These are phyloP conservation scores for Enteromius radiatus DNA, from an alignment of 2,797 vertebrate species.

Conservation along the genomic window DNA sequence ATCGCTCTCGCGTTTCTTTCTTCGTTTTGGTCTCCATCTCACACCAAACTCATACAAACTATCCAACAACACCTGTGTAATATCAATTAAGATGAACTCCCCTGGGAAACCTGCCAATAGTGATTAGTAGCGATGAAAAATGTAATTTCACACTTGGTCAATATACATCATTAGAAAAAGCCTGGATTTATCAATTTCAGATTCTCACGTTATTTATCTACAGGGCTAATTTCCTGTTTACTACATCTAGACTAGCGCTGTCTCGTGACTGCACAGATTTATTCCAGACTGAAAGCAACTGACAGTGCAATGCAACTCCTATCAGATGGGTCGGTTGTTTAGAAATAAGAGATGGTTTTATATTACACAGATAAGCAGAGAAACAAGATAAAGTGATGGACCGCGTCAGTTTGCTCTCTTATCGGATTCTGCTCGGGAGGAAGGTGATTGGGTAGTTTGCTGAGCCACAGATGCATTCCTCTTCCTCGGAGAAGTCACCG, in stretches of 20 bases:
- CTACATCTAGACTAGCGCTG: background rate
- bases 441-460: conserved; percentile 32
- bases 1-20: background rate
- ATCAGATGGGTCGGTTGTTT: conserved; percentile 58
- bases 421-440: conserved; percentile 59
- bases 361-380: conserved; percentile 71
- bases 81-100: background rate
- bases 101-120: conserved; percentile 32
- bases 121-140: conserved; percentile 41
- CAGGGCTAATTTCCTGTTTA: background rate
- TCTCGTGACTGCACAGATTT: background rate
- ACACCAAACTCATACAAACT: conserved; percentile 39
- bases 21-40: conserved; percentile 11
- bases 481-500: conserved; percentile 29
- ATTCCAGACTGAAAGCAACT: conserved; percentile 32
- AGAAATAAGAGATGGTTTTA: conserved; percentile 71
- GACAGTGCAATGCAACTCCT: conserved; percentile 44
- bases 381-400: conserved; percentile 75
- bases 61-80: conserved; percentile 9
- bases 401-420: conserved; percentile 59
- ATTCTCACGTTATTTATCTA: conserved; percentile 2
- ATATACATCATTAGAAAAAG: background rate
- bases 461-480: conserved; percentile 24
- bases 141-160: conserved; percentile 33
- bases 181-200: background rate